Conservation (phyloP, 2,888 invertebrate genomes). For the Ormyrus pomaceus region DNA sequence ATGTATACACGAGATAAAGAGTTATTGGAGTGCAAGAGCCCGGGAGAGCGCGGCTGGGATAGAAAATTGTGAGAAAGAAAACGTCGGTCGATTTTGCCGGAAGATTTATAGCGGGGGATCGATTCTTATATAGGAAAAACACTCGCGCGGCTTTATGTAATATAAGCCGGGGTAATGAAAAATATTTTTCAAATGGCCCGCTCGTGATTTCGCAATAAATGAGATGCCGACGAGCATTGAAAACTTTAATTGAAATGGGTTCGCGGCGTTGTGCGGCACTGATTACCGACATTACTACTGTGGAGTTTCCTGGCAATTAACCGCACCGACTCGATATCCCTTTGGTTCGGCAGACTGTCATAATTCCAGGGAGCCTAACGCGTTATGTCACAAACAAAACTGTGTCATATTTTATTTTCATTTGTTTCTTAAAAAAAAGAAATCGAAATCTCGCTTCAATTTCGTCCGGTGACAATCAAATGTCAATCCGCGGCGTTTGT, state of each 20-base stretch:
- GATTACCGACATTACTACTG: too few species aligned
- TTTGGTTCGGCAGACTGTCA: too few species aligned
- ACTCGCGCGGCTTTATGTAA: conserved; percentile 20
- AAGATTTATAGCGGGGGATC: conserved; percentile 43
- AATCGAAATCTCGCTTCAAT: too few species aligned
- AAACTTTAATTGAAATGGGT: neutral
- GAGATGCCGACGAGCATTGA: neutral
- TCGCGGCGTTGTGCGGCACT: too few species aligned
- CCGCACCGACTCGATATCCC: too few species aligned
- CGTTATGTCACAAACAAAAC: too few species aligned
- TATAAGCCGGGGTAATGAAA: neutral
- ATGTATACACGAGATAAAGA: conserved; percentile 44
- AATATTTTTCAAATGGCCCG: too few species aligned
- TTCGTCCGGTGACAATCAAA: too few species aligned
- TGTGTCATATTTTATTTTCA: too few species aligned
- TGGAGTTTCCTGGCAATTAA: too few species aligned
- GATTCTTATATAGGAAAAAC: conserved; percentile 13
- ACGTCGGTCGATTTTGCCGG: conserved; percentile 44
- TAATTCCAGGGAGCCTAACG: too few species aligned
- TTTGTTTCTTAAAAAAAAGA: too few species aligned
- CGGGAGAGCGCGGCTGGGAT: neutral
- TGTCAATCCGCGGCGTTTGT: neutral
- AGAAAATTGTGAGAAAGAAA: conserved; percentile 47
- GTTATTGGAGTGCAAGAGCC: conserved; percentile 32
- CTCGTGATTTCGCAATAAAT: neutral